These are phyloP conservation scores for Leptobrachium ailaonicum DNA, from an alignment of 2,113 vertebrate genomes.

Conservation along the genomic window DNA sequence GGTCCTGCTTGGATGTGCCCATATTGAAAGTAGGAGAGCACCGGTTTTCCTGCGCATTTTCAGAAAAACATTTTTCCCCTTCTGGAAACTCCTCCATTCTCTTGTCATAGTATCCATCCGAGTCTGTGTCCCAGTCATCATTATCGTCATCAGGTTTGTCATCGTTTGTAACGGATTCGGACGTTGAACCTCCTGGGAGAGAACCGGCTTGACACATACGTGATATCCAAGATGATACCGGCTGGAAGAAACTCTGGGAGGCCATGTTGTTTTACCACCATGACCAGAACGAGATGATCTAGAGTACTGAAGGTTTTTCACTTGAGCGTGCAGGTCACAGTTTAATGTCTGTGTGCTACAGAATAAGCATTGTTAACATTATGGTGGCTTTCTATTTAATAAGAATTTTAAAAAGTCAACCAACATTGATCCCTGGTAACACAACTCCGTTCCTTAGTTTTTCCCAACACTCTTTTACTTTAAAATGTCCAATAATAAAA, in stretches of 20 bases:
- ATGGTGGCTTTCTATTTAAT: constrained; percentile 51
- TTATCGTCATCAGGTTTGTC: constrained; percentile 58
- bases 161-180: constrained; percentile 62
- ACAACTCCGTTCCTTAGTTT: too few relatives aligned
- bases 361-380: constrained; percentile 69
- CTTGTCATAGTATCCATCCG: constrained; percentile 47
- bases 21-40: too few relatives aligned
- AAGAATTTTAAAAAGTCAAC: too few relatives aligned
- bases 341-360: constrained; percentile 63
- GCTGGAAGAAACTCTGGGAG: constrained; percentile 69
- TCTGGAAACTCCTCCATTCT: constrained; percentile 60
- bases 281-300: constrained; percentile 56
- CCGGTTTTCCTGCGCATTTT: constrained; percentile 31
- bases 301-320: constrained; percentile 53
- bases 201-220: constrained; percentile 74
- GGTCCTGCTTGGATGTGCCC: not conserved
- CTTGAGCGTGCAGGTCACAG: constrained; percentile 61
- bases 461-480: too few relatives aligned
- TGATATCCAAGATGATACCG: constrained; percentile 76
- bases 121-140: constrained; percentile 49
- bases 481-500: too few relatives aligned
- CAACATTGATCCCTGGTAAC: too few relatives aligned
- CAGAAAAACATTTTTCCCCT: constrained; percentile 47
- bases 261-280: constrained; percentile 64
- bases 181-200: constrained; percentile 67